A percentile compares a stretch with the other conserved stretches of the same genome.
Evolutionary conservation across 2,888 invertebrate genomes (phyloP).

Genomic region (Pseudeuparius sepicola): DNA sequence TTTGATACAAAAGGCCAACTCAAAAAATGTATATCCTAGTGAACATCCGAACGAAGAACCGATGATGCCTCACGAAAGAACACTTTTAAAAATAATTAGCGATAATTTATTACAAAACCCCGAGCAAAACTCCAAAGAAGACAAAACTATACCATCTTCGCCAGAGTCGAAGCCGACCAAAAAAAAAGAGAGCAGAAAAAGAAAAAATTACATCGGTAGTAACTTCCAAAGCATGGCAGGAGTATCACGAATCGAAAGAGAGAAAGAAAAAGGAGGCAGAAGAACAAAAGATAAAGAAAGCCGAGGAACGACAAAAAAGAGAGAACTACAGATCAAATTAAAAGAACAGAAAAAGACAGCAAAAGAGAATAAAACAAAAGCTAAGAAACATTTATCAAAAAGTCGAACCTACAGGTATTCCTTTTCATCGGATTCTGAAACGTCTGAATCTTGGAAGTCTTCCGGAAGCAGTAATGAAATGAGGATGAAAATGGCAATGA

Average conservation of each 20-base stretch:
- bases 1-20: too few relatives aligned
- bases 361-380: conserved; percentile 5
- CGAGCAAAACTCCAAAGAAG: too few relatives aligned
- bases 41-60: neutral
- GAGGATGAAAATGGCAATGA: conserved; percentile 12
- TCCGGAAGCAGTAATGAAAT: conserved; percentile 12
- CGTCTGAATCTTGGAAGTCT: conserved; percentile 4
- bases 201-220: conserved; percentile 11
- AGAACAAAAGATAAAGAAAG: conserved; percentile 9
- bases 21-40: too few relatives aligned
- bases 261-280: too few relatives aligned
- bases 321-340: conserved; percentile 1
- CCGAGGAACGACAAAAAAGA: conserved; percentile 1
- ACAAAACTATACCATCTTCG: conserved; percentile 4
- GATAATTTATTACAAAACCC: conserved; percentile 3
- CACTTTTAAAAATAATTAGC: conserved; percentile 6
- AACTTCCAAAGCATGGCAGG: conserved; percentile 11
- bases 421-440: conserved; percentile 10
- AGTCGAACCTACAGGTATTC: too few relatives aligned
- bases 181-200: conserved; percentile 8
- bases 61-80: conserved; percentile 4
- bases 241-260: too few relatives aligned
- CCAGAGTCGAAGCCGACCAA: conserved; percentile 6
- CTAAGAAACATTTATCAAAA: conserved; percentile 9
- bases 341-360: conserved; percentile 5